These are phyloP conservation scores for Sitta carolinensis DNA, from an alignment of 2,797 vertebrate genomes.

Conservation along the genomic window DNA sequence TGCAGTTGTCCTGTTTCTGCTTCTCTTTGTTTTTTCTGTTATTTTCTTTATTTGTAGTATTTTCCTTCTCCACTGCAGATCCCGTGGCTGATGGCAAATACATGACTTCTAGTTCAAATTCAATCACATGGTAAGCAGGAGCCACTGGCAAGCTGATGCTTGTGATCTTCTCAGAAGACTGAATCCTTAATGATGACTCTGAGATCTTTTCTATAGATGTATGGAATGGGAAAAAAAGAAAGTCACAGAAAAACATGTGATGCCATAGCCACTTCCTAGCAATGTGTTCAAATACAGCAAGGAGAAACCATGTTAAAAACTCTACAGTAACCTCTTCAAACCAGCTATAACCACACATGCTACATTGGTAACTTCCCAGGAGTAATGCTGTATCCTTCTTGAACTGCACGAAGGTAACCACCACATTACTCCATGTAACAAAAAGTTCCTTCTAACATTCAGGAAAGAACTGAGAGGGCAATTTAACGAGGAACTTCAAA, in stretches of 20 bases:
- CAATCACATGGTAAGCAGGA: conserved; percentile 90
- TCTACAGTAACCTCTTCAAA: neutral
- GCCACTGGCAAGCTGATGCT: conserved; percentile 89
- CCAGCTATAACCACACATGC: neutral
- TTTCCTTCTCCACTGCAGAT: conserved; percentile 70
- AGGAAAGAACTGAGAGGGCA: neutral
- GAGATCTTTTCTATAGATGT: conserved; percentile 79
- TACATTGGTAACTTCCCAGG: neutral
- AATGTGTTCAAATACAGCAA: neutral
- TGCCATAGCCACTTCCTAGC: neutral
- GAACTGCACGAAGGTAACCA: neutral
- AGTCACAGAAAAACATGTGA: neutral
- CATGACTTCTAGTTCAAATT: conserved; percentile 92
- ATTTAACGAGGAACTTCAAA: neutral
- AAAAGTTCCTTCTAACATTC: neutral
- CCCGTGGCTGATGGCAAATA: conserved; percentile 84
- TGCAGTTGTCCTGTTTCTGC: conserved; percentile 78
- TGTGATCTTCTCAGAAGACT: conserved; percentile 93
- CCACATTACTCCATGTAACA: neutral
- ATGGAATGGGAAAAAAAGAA: neutral
- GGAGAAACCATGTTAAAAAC: neutral
- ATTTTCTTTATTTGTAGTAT: conserved; percentile 81
- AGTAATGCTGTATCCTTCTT: neutral
- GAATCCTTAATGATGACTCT: conserved; percentile 82
- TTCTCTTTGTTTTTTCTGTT: conserved; percentile 81